A percentile compares a stretch with the other conserved stretches of the same genome.
Conservation (phyloP, 2,888 invertebrate species). For the Andrena chrysosceles region DNA sequence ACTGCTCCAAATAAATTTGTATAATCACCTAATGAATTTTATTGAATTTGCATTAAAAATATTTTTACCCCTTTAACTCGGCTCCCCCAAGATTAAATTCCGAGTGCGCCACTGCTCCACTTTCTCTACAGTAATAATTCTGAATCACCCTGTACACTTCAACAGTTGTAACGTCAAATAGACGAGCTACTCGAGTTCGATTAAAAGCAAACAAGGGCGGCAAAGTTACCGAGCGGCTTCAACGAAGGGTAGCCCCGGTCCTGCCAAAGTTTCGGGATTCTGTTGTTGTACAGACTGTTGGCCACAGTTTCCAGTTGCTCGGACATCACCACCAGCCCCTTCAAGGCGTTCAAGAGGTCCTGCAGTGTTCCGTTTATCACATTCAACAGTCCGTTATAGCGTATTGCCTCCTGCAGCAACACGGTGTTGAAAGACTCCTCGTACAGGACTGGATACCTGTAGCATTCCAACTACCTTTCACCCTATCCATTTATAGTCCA, state of each 20-base stretch:
- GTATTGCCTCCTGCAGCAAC: slow-evolving; percentile 93
- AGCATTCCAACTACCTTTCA: neutral
- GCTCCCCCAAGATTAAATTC: too few relatives aligned
- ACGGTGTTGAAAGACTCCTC: slow-evolving; percentile 96
- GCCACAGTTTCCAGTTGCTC: slow-evolving; percentile 90
- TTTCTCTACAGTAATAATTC: too few relatives aligned
- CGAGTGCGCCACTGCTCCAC: too few relatives aligned
- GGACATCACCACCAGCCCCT: slow-evolving; percentile 93
- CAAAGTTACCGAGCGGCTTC: slow-evolving; percentile 88
- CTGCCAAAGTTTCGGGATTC: slow-evolving; percentile 91
- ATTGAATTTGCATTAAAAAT: too few relatives aligned
- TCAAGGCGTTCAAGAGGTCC: slow-evolving; percentile 90
- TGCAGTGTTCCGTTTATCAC: slow-evolving; percentile 86
- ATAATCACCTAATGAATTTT: too few relatives aligned
- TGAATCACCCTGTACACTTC: too few relatives aligned
- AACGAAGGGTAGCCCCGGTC: slow-evolving; percentile 89
- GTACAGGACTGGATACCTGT: slow-evolving; percentile 93
- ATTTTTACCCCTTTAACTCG: too few relatives aligned
- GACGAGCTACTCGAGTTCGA: slow-evolving; percentile 1
- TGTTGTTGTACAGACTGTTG: slow-evolving; percentile 88
- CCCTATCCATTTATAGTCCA: too few relatives aligned
- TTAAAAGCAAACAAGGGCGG: neutral
- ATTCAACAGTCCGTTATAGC: slow-evolving; percentile 89
- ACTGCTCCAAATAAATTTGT: too few relatives aligned
- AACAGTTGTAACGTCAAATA: neutral